These are phyloP conservation scores for Yponomeuta malinellus DNA, from an alignment of 2,888 invertebrate species.

Conservation along the genomic window DNA sequence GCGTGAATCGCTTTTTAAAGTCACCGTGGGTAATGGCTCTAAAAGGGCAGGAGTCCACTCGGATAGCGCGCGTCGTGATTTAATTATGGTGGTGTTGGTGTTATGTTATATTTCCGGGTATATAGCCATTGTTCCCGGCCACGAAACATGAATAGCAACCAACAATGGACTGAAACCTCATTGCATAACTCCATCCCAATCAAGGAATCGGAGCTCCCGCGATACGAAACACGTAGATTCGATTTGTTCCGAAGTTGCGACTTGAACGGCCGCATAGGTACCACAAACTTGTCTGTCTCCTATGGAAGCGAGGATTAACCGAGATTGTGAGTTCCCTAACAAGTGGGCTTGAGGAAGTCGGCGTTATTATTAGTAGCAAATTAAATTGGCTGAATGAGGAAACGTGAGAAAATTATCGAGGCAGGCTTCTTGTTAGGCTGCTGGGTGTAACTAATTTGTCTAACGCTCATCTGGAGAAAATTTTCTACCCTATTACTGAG, in stretches of 20 bases:
- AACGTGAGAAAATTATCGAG: not conserved
- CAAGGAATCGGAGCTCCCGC: slow-evolving; percentile 50
- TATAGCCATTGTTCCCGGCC: too few species aligned
- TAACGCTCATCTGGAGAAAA: too few species aligned
- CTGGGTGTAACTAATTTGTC: too few species aligned
- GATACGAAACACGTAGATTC: slow-evolving; percentile 61
- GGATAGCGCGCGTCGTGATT: too few species aligned
- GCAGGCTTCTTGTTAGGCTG: not conserved
- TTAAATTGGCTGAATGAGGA: not conserved
- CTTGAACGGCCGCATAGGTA: slow-evolving; percentile 37
- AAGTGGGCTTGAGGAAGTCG: slow-evolving; percentile 32
- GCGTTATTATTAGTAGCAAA: slow-evolving; percentile 40
- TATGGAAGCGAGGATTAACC: slow-evolving; percentile 40
- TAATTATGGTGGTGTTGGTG: too few species aligned
- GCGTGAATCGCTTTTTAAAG: too few species aligned
- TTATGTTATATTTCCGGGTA: too few species aligned
- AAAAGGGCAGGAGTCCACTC: too few species aligned
- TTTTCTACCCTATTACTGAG: too few species aligned
- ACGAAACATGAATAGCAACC: too few species aligned
- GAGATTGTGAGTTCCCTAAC: slow-evolving; percentile 24
- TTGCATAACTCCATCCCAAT: slow-evolving; percentile 31
- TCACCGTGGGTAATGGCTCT: too few species aligned
- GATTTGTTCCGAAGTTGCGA: slow-evolving; percentile 59
- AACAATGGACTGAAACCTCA: not conserved
- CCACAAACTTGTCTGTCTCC: slow-evolving; percentile 42